phyloP scores from a whole-genome alignment of 2,113 vertebrate species.

The Elephas maximus region DNA sequence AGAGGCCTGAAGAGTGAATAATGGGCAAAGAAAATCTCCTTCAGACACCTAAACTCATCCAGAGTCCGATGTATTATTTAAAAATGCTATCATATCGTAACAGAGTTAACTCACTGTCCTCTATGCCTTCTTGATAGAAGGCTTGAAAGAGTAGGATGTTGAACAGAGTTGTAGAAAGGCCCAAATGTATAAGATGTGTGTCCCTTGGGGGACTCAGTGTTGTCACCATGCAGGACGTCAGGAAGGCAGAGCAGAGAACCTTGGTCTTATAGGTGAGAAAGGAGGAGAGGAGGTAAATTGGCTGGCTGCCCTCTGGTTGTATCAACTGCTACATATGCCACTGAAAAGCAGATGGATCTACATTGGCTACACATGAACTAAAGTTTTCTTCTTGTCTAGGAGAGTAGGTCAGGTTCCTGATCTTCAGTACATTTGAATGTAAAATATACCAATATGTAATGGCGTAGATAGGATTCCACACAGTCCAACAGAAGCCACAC shows the following conservation, averaged over 20 bases:
- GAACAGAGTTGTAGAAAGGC: neutral
- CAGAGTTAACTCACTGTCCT: neutral
- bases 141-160: neutral
- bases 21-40: neutral
- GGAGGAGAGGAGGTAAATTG: constrained; percentile 36
- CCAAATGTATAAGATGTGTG: neutral
- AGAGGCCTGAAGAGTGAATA: too few species aligned
- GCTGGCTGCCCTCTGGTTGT: constrained; percentile 50
- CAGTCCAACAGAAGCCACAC: neutral
- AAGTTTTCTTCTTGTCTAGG: neutral
- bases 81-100: constrained; percentile 10
- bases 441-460: neutral
- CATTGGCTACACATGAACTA: neutral
- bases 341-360: neutral
- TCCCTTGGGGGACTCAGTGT: neutral
- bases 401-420: neutral
- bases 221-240: neutral
- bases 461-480: neutral
- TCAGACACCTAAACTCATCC: neutral
- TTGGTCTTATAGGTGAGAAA: constrained; percentile 13
- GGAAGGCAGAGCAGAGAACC: constrained; percentile 45
- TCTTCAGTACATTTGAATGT: neutral
- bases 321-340: constrained; percentile 46
- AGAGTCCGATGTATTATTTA: neutral
- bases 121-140: neutral